Evolutionary conservation across 2,888 invertebrate genomes (phyloP), one percentile per base, ranked within the genome.

Genomic region (Geophilus truncorum): DNA sequence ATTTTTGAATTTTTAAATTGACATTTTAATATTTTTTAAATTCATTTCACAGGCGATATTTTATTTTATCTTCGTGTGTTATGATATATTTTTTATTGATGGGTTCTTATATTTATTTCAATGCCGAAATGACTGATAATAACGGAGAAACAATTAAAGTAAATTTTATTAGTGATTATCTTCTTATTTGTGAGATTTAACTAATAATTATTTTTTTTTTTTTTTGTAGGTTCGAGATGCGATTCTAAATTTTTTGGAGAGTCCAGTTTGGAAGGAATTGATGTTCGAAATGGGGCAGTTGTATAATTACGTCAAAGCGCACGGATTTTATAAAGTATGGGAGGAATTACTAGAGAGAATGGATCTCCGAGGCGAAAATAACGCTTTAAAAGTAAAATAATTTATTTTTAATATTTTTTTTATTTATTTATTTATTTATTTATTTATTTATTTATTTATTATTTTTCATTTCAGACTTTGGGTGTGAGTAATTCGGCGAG

Each of bases 261-360:
- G 95, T 3, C 94, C 94, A 81, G 89, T 92, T 88, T 95, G 95
- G 94, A 89, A 91, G n/a, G 93, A 95, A 84, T 89, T 95, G 57
- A 86, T 86, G 51, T 85, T 86, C 30, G 86, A 87, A 3, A 85
- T 96, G 0, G 87, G 90, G 18, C 93, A 94, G 81, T 91, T 93
- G 0, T 95, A 93, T 88, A 90, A 90, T 78, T 94, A 92, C 85
- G 93, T 93, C 0, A 92, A 92, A 85, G 92, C 93, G 84, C 93
- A 97, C 85, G 97, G 97, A 81, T 97, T 93, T 93, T 91, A 90
- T 85, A 94, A 93, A 84, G 92, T 95, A 0, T 96, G 94, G 94
- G 92, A 93, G 84, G 93, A 95, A 86, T 89, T 97, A 25, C 91
- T 95, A 7, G 93, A 95, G 82, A 89, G 94, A 12, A 91, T 95